Evolutionary conservation across 1,140 invertebrate genomes (phyloP).

Genomic region (Anoplolepis gracilipes): DNA sequence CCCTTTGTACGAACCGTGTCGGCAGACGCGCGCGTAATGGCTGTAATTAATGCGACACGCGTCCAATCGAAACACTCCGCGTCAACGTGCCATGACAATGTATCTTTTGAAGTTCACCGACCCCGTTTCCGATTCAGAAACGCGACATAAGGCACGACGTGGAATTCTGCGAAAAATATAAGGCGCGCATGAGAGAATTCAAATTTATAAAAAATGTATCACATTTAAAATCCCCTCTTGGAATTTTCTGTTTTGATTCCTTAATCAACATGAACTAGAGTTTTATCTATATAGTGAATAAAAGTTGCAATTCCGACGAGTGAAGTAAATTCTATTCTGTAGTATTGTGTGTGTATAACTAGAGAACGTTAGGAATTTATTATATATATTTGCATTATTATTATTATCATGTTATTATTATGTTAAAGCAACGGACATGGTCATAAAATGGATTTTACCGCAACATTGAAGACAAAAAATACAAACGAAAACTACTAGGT

Average conservation of each 20-base stretch:
- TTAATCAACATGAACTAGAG: too few relatives aligned
- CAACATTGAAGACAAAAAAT: constrained; percentile 27
- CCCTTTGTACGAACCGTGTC: constrained; percentile 61
- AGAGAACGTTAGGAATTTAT: too few relatives aligned
- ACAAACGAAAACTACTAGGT: constrained; percentile 5
- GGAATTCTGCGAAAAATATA: neutral
- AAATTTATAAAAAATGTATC: constrained; percentile 2
- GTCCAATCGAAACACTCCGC: constrained; percentile 61
- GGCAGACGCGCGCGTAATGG: constrained; percentile 55
- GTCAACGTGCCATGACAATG: constrained; percentile 38
- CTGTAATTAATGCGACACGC: constrained; percentile 67
- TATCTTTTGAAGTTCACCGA: constrained; percentile 24
- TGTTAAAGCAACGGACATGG: constrained; percentile 20
- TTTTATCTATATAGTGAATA: neutral
- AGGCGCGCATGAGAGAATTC: neutral
- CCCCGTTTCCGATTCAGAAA: neutral
- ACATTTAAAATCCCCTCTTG: too few relatives aligned
- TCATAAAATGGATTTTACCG: neutral
- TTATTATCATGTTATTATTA: constrained; percentile 37
- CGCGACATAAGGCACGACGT: neutral
- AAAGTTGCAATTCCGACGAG: neutral
- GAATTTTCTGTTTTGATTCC: too few relatives aligned
- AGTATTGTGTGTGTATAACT: too few relatives aligned
- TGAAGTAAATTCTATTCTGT: too few relatives aligned
- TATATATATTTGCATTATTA: constrained; percentile 46